These are phyloP conservation scores for Cassiopea andromeda DNA, from an alignment of 30 jellyfish, hydroid and myxozoan genomes.

Conservation along the genomic window DNA sequence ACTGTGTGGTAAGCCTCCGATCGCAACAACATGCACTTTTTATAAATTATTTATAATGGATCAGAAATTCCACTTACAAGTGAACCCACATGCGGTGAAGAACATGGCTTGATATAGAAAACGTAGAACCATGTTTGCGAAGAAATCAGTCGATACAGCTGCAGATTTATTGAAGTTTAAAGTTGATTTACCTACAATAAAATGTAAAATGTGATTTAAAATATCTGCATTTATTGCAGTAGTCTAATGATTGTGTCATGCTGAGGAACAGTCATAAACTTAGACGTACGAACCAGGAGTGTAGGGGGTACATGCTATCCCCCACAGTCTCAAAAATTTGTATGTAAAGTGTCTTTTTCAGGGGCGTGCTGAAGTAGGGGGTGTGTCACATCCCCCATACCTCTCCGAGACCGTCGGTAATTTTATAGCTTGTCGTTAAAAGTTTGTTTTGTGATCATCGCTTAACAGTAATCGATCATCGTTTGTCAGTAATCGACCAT, in stretches of 20 bases:
- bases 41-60: conserved; percentile 20
- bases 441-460: no score
- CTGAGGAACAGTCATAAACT: no score
- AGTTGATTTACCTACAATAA: background rate
- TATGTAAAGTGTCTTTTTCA: no score
- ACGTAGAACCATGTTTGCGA: conserved; percentile 18
- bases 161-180: conserved; percentile 4
- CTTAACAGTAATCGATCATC: no score
- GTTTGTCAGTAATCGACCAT: no score
- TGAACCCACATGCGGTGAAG: conserved; percentile 41
- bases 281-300: no score
- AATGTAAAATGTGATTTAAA: background rate
- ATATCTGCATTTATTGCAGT: background rate
- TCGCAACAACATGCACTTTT: background rate
- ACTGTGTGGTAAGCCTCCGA: background rate
- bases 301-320: no score
- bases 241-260: background rate
- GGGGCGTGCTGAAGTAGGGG: no score
- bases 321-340: no score
- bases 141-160: conserved; percentile 16
- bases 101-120: conserved; percentile 6
- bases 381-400: no score
- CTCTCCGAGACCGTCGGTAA: no score
- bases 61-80: conserved; percentile 21
- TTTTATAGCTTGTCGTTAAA: no score